Percentiles rank a stretch among this genome's conserved stretches.
These are phyloP conservation scores for Xenentodon cancila DNA, from an alignment of 2,797 vertebrate species.

Conservation along the genomic window DNA sequence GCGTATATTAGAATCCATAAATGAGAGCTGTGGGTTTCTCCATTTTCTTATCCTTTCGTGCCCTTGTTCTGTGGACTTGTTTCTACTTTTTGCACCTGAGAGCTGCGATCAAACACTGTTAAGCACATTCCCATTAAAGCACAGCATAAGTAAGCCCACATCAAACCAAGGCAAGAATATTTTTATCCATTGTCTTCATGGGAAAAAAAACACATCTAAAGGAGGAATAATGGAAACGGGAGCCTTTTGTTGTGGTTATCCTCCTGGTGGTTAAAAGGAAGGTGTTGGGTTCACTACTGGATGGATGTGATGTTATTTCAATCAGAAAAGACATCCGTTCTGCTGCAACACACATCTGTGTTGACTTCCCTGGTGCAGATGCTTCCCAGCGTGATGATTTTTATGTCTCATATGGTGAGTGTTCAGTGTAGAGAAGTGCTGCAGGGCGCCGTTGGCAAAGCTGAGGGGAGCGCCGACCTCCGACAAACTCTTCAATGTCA, in stretches of 20 bases:
- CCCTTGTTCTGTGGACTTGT: constrained; percentile 25
- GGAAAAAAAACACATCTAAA: constrained; percentile 40
- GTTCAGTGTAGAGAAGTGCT: constrained; percentile 34
- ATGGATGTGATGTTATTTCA: constrained; percentile 56
- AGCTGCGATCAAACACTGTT: constrained; percentile 43
- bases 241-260: constrained; percentile 69
- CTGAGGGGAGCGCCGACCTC: constrained; percentile 39
- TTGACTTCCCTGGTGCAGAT: constrained; percentile 63
- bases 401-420: constrained; percentile 36
- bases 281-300: constrained; percentile 53
- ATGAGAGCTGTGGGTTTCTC: constrained; percentile 27
- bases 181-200: constrained; percentile 59
- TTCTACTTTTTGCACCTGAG: constrained; percentile 37
- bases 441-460: constrained; percentile 53
- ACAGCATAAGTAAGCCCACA: constrained; percentile 30
- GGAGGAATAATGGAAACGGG: constrained; percentile 44
- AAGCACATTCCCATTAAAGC: constrained; percentile 35
- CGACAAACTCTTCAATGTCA: constrained; percentile 41
- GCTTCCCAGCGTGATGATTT: constrained; percentile 57
- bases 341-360: constrained; percentile 52
- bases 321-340: constrained; percentile 66
- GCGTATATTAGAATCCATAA: constrained; percentile 41
- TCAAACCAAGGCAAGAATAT: constrained; percentile 60
- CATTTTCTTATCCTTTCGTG: not conserved
- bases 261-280: constrained; percentile 68